A percentile compares a stretch with the other conserved stretches of the same genome.
Evolutionary conservation across 2,113 vertebrate species (phyloP).

Genomic region (Atractosteus spatula): DNA sequence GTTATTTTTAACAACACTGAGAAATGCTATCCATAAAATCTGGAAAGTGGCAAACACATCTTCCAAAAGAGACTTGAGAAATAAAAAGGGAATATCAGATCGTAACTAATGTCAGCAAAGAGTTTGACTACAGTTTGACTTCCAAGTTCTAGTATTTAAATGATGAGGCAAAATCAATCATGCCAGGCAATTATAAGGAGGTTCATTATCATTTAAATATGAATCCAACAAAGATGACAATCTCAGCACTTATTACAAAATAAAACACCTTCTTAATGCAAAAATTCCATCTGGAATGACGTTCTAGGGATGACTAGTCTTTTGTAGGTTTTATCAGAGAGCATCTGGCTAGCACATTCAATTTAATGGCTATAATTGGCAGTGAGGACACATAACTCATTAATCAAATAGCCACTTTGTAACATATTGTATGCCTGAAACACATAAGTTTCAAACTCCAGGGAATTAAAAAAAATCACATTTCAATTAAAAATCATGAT

Average conservation of each 20-base stretch:
- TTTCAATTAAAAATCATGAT: too few species aligned
- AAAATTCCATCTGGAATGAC: conserved; percentile 15
- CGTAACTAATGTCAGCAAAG: not conserved
- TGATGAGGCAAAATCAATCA: conserved; percentile 6
- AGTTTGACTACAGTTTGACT: not conserved
- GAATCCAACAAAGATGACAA: not conserved
- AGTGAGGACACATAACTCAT: not conserved
- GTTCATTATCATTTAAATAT: conserved; percentile 9
- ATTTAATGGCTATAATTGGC: not conserved
- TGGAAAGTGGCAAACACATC: not conserved
- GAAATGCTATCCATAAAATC: not conserved
- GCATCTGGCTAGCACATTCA: conserved; percentile 5
- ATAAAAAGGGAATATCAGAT: not conserved
- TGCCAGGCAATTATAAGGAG: conserved; percentile 3
- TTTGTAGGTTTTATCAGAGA: conserved; percentile 11
- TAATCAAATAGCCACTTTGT: too few species aligned
- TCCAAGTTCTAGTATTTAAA: not conserved
- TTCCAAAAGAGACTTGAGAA: not conserved
- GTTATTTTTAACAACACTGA: not conserved
- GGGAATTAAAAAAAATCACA: too few species aligned
- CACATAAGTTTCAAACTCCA: too few species aligned
- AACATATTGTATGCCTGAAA: too few species aligned
- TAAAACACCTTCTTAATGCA: conserved; percentile 13
- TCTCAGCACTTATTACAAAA: conserved; percentile 20
- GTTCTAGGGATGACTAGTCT: conserved; percentile 9